Evolutionary conservation across 2,113 vertebrate species (phyloP).

Genomic region (Sisor rabdophorus): DNA sequence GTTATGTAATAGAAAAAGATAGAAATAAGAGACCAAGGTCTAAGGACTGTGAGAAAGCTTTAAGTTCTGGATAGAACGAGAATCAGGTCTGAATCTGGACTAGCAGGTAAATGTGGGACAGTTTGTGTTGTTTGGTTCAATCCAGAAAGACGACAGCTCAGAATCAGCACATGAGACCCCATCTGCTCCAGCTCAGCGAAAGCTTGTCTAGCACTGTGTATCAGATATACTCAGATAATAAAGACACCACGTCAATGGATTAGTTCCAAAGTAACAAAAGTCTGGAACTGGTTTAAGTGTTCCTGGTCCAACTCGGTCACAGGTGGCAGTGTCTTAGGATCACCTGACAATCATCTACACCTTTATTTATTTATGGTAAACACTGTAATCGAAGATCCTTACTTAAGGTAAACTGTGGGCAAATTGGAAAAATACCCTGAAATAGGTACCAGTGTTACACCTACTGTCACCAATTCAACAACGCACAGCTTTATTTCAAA

Average conservation of each 20-base stretch:
- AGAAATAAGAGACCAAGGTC: background rate
- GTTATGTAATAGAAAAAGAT: constrained; percentile 13
- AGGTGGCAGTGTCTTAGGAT: background rate
- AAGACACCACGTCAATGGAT: background rate
- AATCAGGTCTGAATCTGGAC: constrained; percentile 12
- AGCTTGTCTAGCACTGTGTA: background rate
- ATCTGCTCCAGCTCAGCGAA: constrained; percentile 32
- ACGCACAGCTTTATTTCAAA: background rate
- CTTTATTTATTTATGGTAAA: background rate
- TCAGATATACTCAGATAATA: background rate
- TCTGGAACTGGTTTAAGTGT: background rate
- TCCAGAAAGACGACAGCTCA: constrained; percentile 30
- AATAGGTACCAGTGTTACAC: background rate
- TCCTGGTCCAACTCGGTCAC: background rate
- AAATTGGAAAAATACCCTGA: background rate
- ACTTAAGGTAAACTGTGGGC: background rate
- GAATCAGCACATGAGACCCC: constrained; percentile 37
- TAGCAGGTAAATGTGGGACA: constrained; percentile 36
- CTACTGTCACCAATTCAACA: background rate
- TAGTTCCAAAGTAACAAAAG: background rate
- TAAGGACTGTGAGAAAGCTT: background rate
- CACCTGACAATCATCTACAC: background rate
- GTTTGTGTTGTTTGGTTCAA: constrained; percentile 42
- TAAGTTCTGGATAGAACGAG: constrained; percentile 17
- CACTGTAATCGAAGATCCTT: background rate